Percentiles rank a stretch among this genome's conserved stretches.
These are phyloP conservation scores for Elysia crispata DNA, from an alignment of 2,888 invertebrate genomes.

Conservation along the genomic window DNA sequence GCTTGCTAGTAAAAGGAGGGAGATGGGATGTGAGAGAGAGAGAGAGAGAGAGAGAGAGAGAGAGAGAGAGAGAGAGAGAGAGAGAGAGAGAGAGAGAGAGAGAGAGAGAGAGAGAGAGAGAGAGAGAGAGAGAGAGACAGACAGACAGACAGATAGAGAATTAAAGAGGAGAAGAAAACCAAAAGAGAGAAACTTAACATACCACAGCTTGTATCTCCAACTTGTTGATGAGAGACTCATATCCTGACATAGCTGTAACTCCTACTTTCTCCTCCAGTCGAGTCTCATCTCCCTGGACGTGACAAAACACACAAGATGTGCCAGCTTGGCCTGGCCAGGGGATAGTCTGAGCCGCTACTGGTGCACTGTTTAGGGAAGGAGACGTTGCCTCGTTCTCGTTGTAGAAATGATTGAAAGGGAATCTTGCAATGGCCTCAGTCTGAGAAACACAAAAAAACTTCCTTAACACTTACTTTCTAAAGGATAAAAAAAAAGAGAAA, in stretches of 20 bases:
- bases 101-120: neutral
- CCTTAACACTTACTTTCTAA: no score
- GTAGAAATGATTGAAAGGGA: slow-evolving; percentile 39
- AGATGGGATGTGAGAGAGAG: no score
- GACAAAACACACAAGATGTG: slow-evolving; percentile 41
- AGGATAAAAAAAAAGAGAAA: no score
- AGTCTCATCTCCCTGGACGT: slow-evolving; percentile 25
- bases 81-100: no score
- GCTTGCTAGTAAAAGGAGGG: neutral
- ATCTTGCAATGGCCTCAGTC: slow-evolving; percentile 23
- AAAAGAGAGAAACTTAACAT: no score
- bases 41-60: neutral
- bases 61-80: neutral
- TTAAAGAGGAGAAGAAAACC: no score
- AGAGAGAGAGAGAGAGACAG: neutral
- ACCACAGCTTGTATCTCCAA: no score
- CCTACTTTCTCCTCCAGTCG: no score
- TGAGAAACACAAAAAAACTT: slow-evolving; percentile 9
- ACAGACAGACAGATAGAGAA: neutral
- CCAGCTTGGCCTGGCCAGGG: slow-evolving; percentile 44
- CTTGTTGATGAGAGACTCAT: no score
- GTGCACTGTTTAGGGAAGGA: neutral
- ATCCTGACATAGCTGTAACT: no score
- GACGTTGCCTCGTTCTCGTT: slow-evolving; percentile 9
- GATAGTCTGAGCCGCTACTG: slow-evolving; percentile 24